Evolutionary conservation across 1,140 invertebrate genomes (phyloP).

Genomic region (Drosophila erecta): DNA sequence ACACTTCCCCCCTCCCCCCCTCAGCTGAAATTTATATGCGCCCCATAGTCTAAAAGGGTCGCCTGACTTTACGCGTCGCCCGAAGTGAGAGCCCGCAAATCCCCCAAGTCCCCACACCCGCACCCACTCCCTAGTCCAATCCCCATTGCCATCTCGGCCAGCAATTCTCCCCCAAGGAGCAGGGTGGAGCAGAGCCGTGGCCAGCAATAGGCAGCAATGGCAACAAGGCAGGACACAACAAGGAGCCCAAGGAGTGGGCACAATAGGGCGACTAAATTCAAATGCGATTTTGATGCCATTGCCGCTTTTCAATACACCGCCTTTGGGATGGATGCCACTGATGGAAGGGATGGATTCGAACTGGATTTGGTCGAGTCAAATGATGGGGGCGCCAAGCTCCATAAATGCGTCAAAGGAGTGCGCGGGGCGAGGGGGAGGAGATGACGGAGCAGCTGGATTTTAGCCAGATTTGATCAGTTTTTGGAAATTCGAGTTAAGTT

Average conservation of each 20-base stretch:
- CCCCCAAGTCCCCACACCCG: background rate
- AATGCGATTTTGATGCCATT: slow-evolving; percentile 83
- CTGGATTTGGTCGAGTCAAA: slow-evolving; percentile 16
- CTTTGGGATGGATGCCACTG: slow-evolving; percentile 25
- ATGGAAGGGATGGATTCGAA: slow-evolving; percentile 22
- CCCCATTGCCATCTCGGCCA: background rate
- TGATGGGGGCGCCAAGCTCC: slow-evolving; percentile 9
- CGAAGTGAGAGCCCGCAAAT: slow-evolving; percentile 32
- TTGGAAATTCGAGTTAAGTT: too few relatives aligned
- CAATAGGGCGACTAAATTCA: slow-evolving; percentile 70
- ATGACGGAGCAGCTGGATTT: background rate
- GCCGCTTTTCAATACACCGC: slow-evolving; percentile 73
- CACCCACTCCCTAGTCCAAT: background rate
- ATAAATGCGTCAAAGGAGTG: slow-evolving; percentile 53
- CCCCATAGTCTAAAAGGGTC: slow-evolving; percentile 80
- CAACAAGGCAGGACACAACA: slow-evolving; percentile 6
- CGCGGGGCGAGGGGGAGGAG: slow-evolving; percentile 16
- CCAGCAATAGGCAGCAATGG: slow-evolving; percentile 29
- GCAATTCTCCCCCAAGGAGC: slow-evolving; percentile 45
- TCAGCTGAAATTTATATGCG: slow-evolving; percentile 74
- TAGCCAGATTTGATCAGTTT: background rate
- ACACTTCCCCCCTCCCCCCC: background rate
- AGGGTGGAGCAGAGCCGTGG: slow-evolving; percentile 29
- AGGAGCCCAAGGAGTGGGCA: slow-evolving; percentile 4
- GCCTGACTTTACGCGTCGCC: slow-evolving; percentile 71